Evolutionary conservation across 1,140 invertebrate genomes (phyloP), one percentile per base, ranked within the genome.

Genomic region (Drosophila tsacasi): DNA sequence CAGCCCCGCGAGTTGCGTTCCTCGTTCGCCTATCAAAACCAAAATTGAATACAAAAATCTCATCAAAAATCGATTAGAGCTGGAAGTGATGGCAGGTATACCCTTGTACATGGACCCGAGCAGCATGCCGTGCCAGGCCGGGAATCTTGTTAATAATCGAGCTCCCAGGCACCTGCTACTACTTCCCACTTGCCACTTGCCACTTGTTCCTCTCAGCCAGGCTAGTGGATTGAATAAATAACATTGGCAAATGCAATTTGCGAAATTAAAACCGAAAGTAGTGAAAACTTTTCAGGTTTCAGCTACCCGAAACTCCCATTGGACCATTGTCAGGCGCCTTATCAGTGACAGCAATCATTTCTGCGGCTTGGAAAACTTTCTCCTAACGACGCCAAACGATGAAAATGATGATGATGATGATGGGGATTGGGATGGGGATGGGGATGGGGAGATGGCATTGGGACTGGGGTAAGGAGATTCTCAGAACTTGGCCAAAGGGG

Each of bases 11-110:
- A 21, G 30, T 25, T 40, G 42, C 52, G 65, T n/a, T 35, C 72
- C 47, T 81, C 63, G 55, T 79, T 72, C 19, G 67, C 83, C 83
- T 64, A 86, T 86, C 83, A 83, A 77, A 86, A 79, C 83, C 83
- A 71, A 86, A 86, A 86, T 87, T 86, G 83, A 86, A 86, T 87
- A 87, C 76, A 83, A 87, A 87, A 86, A 86, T 86, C 83, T 86
- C 83, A 86, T 86, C 83, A 86, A 86, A 86, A 86, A 86, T 86
- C 83, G 83, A 86, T 86, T 86, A 86, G 83, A 87, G 83, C 54
- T 68, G 47, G 19, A 49, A 59, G 61, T 46, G 44, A 46, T 27
- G 42, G 23, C 42, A 44, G 40, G 40, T 10, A 27, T 1, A 63
- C n/a, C n/a, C n/a, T n/a, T 69, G 68, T 79, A 82, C 58, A 15